A percentile compares a stretch with the other conserved stretches of the same genome.
Evolutionary conservation across 2,113 vertebrate species (phyloP).

Genomic region (Proterorhinus semilunaris): DNA sequence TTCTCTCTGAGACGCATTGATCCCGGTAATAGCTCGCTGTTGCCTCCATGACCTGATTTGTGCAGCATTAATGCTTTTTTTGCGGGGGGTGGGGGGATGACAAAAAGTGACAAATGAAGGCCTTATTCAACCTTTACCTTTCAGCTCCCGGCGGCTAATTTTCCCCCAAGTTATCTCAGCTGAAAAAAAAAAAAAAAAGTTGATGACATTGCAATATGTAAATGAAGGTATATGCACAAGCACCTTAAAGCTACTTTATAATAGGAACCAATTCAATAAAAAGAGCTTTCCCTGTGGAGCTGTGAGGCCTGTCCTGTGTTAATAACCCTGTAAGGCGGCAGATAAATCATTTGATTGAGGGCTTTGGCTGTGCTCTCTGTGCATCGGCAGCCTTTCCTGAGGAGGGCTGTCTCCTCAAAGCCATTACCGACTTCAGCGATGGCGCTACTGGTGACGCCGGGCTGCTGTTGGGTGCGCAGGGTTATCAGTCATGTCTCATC

Average conservation of each 20-base stretch:
- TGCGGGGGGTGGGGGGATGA: not conserved
- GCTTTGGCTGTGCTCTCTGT: slow-evolving; percentile 40
- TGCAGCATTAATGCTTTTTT: not conserved
- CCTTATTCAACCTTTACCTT: not conserved
- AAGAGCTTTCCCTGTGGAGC: slow-evolving; percentile 18
- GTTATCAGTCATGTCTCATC: slow-evolving; percentile 71
- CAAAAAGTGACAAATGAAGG: not conserved
- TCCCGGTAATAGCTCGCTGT: not conserved
- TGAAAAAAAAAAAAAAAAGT: slow-evolving; percentile 2
- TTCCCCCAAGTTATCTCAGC: slow-evolving; percentile 6
- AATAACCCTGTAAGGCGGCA: slow-evolving; percentile 45
- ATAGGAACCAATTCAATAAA: slow-evolving; percentile 26
- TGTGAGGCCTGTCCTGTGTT: slow-evolving; percentile 26
- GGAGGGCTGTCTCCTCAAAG: slow-evolving; percentile 50
- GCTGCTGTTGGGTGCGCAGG: slow-evolving; percentile 45
- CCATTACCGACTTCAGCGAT: slow-evolving; percentile 54
- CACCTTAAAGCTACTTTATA: slow-evolving; percentile 7
- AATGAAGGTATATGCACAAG: slow-evolving; percentile 16
- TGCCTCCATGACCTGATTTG: not conserved
- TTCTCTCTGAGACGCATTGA: not conserved
- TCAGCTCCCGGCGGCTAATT: slow-evolving; percentile 1
- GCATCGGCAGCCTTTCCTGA: slow-evolving; percentile 53
- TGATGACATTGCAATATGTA: slow-evolving; percentile 18
- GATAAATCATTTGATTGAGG: slow-evolving; percentile 42
- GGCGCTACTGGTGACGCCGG: slow-evolving; percentile 41